Percentiles rank a stretch among this genome's conserved stretches.
These are phyloP conservation scores for Mimas tiliae DNA, from an alignment of 2,888 invertebrate species.

Conservation along the genomic window DNA sequence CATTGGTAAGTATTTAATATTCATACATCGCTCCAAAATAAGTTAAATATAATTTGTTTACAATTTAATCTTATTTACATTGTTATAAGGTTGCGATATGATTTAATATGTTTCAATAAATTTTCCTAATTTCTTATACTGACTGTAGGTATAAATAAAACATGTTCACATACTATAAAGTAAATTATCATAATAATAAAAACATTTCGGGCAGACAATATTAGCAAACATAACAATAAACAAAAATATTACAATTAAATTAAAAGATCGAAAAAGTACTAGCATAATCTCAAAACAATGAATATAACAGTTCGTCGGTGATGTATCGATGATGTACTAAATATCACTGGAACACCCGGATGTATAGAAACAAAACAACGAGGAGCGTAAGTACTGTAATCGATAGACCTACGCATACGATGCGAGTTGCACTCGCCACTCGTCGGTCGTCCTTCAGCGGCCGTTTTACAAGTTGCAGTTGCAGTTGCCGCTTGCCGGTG, in stretches of 20 bases:
- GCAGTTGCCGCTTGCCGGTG: not conserved
- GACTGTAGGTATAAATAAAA: conserved; percentile 71
- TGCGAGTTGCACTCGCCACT: conserved; percentile 47
- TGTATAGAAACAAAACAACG: conserved; percentile 33
- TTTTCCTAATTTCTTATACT: conserved; percentile 67
- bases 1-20: conserved; percentile 44
- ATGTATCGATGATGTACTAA: conserved; percentile 49
- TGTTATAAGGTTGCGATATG: conserved; percentile 70
- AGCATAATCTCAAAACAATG: conserved; percentile 73
- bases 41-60: conserved; percentile 68
- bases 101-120: conserved; percentile 67
- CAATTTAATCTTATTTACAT: conserved; percentile 69
- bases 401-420: conserved; percentile 41
- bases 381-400: conserved; percentile 38
- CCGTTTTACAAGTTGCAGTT: conserved; percentile 32
- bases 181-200: conserved; percentile 70
- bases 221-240: conserved; percentile 81
- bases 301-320: conserved; percentile 51
- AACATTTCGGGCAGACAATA: conserved; percentile 68
- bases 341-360: conserved; percentile 39
- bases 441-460: not conserved
- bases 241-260: conserved; percentile 48
- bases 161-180: conserved; percentile 60
- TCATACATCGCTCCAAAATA: conserved; percentile 55
- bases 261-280: conserved; percentile 31